Percentiles rank a stretch among this genome's conserved stretches.
Conservation (phyloP, 2,113 vertebrate species). For the Calonectris borealis region DNA sequence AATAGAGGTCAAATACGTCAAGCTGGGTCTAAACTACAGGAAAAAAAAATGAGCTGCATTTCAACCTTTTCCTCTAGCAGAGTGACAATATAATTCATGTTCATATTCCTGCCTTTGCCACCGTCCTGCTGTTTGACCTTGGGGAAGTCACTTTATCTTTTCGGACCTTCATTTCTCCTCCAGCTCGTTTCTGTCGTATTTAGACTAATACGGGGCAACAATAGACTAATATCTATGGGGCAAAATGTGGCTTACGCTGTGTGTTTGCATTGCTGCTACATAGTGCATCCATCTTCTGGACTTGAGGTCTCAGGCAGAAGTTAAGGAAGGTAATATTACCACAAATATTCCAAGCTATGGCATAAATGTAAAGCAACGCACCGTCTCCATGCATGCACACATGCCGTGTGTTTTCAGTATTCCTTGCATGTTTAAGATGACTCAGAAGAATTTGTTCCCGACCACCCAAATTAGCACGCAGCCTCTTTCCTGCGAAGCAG, state of each 20-base stretch:
- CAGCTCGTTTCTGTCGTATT: background rate
- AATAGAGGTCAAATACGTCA: slow-evolving; percentile 22
- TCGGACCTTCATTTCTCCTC: slow-evolving; percentile 33
- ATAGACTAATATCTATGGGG: background rate
- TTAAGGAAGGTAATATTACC: background rate
- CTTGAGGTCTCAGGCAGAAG: background rate
- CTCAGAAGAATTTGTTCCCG: background rate
- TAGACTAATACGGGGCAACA: background rate
- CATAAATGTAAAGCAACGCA: background rate
- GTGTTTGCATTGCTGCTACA: background rate
- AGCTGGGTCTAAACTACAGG: slow-evolving; percentile 38
- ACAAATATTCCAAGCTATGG: background rate
- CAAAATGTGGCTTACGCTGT: rapidly evolving
- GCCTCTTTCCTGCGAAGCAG: background rate
- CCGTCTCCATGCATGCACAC: background rate
- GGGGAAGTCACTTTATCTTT: slow-evolving; percentile 36
- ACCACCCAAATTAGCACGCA: background rate
- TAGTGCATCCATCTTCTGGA: background rate
- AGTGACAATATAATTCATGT: slow-evolving; percentile 63
- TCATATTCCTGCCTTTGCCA: slow-evolving; percentile 43
- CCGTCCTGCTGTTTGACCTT: slow-evolving; percentile 25
- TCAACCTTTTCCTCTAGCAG: slow-evolving; percentile 19
- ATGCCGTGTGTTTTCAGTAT: background rate
- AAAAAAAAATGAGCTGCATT: slow-evolving; percentile 44
- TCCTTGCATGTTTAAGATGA: background rate